phyloP scores from a whole-genome alignment of 2,797 vertebrate species.

The Nasua narica region DNA sequence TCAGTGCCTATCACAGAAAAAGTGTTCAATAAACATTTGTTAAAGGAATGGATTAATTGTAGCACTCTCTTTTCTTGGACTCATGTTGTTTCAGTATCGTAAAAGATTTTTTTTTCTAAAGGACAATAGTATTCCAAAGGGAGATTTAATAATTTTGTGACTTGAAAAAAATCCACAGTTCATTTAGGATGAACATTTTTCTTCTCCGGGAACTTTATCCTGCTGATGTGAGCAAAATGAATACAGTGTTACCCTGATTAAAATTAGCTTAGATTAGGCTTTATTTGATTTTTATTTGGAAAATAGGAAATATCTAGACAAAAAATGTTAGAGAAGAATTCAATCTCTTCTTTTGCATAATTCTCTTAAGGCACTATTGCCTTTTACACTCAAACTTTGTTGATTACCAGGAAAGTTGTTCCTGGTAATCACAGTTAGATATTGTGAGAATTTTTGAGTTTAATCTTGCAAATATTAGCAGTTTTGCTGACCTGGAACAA shows the following conservation, averaged over 20 bases:
- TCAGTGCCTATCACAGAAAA: background rate
- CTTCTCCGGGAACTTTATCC: background rate
- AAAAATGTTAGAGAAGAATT: background rate
- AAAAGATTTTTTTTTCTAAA: background rate
- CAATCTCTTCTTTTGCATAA: background rate
- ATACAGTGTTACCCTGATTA: background rate
- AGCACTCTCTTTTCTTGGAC: background rate
- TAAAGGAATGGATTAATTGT: constrained; percentile 51
- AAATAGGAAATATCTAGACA: background rate
- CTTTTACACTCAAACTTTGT: background rate
- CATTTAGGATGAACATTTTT: constrained; percentile 1
- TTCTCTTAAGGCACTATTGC: background rate
- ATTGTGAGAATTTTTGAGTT: background rate
- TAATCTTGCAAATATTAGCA: background rate
- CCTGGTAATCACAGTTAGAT: background rate
- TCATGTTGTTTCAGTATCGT: background rate
- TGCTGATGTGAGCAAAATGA: background rate
- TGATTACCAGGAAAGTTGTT: background rate
- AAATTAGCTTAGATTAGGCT: background rate
- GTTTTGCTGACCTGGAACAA: background rate
- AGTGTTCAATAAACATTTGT: constrained; percentile 46
- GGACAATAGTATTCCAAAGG: constrained; percentile 40
- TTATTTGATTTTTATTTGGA: constrained; percentile 38
- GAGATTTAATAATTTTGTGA: constrained; percentile 52
- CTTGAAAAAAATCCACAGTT: constrained; percentile 12